Base-by-base conservation (phyloP, 2,888 invertebrate species). In the Acanthopleura granulata region DNA sequence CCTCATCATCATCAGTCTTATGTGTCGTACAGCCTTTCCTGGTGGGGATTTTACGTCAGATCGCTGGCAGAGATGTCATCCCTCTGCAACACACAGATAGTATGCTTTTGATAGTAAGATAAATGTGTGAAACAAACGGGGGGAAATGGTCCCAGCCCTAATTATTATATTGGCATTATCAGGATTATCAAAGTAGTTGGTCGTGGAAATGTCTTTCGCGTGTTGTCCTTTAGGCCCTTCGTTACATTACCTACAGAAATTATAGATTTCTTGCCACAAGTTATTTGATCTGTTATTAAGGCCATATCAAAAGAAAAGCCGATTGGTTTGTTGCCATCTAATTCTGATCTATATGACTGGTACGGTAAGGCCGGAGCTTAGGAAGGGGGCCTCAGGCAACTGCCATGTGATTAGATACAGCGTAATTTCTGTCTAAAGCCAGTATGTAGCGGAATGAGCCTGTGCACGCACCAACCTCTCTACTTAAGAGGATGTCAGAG, bases 401-500 rank as follows among this genome's bases (percentile, higher is more conserved):
- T 57, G 57, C n/a, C 57, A 57, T 57, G 22, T 57, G 57, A 57
- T 57, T 57, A 57, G 57, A 57, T 57, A n/a, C n/a, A 57, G 57
- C 12, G 12, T 57, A 57, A 57, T 57, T 57, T 57, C 57, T 57
- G 57, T 57, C n/a, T 22, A 57, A 22, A 18, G 18, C 57, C 22
- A 57, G 57, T 22, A 57, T 57, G 6, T 22, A 57, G 57, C 18
- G 22, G 57, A 57, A 57, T n/a, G 57, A 18, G 18, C 57, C 22
- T 12, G 4, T 22, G 22, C 57, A 57, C 57, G 57, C 57, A 57
- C n/a, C 57, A 22, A 22, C 57, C 57, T 57, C 22, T 57, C n/a
- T 57, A 57, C 57, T n/a, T 57, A 57, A 57, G 57, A 18, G 57
- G 57, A 57, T 57, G 57, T 57, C 57, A 57, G 57, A 12, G 22